phyloP scores from a whole-genome alignment of 2,888 invertebrate genomes.

The Aporophyla lueneburgensis region DNA sequence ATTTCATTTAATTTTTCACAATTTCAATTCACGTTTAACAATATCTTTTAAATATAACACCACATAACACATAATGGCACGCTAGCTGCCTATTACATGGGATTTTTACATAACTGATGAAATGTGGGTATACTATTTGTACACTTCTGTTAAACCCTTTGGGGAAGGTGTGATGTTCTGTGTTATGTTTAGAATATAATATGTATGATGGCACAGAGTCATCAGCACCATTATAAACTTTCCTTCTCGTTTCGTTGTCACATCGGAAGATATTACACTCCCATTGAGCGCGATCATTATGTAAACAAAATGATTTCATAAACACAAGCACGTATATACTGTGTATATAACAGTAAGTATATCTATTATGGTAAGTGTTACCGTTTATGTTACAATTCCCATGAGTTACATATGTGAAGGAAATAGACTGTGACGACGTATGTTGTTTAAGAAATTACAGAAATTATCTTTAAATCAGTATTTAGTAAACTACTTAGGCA shows the following conservation, averaged over 20 bases:
- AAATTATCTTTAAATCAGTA: background rate
- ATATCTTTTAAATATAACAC: too few relatives aligned
- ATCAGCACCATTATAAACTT: slow-evolving; percentile 46
- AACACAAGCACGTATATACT: slow-evolving; percentile 23
- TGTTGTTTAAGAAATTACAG: background rate
- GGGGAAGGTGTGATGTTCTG: background rate
- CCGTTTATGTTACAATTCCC: slow-evolving; percentile 8
- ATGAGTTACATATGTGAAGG: slow-evolving; percentile 27
- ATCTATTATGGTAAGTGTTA: slow-evolving; percentile 8
- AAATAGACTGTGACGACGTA: slow-evolving; percentile 8
- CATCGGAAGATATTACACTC: slow-evolving; percentile 62
- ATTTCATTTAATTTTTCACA: too few relatives aligned
- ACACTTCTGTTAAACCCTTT: background rate
- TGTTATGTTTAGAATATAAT: background rate
- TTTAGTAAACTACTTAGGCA: background rate
- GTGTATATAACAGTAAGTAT: background rate
- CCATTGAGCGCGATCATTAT: slow-evolving; percentile 54
- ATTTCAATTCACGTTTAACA: too few relatives aligned
- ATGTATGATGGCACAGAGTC: background rate
- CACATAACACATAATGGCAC: too few relatives aligned
- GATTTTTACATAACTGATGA: too few relatives aligned
- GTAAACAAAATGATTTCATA: slow-evolving; percentile 49
- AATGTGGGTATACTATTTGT: background rate
- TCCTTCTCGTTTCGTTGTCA: slow-evolving; percentile 55
- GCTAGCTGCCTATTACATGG: too few relatives aligned